A percentile compares a stretch with the other conserved stretches of the same genome.
Conservation (phyloP, 2,888 invertebrate genomes). For the Colletes collaris region DNA sequence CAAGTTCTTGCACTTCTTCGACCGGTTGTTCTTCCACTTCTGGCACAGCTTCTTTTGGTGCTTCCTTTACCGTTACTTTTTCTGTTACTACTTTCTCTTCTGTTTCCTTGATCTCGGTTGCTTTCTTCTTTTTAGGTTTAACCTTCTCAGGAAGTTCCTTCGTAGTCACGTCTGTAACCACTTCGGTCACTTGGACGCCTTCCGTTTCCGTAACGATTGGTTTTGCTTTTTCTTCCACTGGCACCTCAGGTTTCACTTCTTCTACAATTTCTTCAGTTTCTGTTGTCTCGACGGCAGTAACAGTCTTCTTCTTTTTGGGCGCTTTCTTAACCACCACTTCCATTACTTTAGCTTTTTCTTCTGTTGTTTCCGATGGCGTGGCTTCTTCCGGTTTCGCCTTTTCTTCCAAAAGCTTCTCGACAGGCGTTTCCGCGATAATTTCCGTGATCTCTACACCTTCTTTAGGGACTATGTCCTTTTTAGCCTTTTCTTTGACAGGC, state of each 20-base stretch:
- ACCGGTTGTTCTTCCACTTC: constrained; percentile 56
- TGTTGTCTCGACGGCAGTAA: constrained; percentile 65
- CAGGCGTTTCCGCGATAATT: constrained; percentile 56
- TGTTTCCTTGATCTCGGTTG: constrained; percentile 52
- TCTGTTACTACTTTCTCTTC: constrained; percentile 52
- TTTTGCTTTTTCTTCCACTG: constrained; percentile 69
- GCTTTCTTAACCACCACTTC: constrained; percentile 70
- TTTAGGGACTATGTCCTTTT: constrained; percentile 58
- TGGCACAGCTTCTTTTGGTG: constrained; percentile 51
- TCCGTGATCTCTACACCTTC: constrained; percentile 65
- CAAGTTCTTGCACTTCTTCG: constrained; percentile 73
- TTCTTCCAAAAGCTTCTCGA: constrained; percentile 66
- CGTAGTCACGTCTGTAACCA: constrained; percentile 58
- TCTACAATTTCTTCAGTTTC: constrained; percentile 72
- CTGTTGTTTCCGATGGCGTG: constrained; percentile 42
- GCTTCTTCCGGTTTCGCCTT: constrained; percentile 67
- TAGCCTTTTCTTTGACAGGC: constrained; percentile 52
- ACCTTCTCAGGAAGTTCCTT: constrained; percentile 64
- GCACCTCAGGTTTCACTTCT: constrained; percentile 70
- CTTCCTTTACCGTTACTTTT: constrained; percentile 65
- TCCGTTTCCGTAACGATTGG: constrained; percentile 78
- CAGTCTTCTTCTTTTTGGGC: constrained; percentile 70
- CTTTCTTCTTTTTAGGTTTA: constrained; percentile 58
- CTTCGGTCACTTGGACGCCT: constrained; percentile 73
- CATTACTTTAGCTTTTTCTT: constrained; percentile 68